Base-by-base conservation (phyloP, 2,113 vertebrate species). In the Oostethus manadensis region DNA sequence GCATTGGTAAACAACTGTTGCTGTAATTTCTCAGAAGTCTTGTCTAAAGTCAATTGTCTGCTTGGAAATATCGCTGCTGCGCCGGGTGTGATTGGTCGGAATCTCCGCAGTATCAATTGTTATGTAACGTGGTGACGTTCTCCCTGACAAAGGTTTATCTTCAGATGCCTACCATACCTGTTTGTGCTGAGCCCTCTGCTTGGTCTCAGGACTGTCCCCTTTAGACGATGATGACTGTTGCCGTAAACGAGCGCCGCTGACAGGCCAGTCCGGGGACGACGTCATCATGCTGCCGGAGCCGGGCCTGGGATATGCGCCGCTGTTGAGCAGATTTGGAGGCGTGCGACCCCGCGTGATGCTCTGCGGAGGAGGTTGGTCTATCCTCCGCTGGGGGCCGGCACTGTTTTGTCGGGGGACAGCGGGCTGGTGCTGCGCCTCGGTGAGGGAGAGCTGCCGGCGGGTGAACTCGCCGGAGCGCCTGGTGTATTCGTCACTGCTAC, bases 141-240 rank as follows among this genome's bases (percentile, higher is more conserved):
- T 33, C 29, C 7, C 29, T 33, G 29, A 4, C 29, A 33, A 33
- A 33, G 5, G 29, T 33, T 33, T 33, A 33, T 33, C 29, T 33
- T 33, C 5, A 26, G 23, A 26, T 26, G 4, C 29, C 10, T 14
- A n/a, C 4, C 88, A 79, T 77, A 98, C 96, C 94, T 98, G 96
- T 56, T 96, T 98, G 84, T 98, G 94, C 71, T 90, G 84, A 0
- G 87, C 86, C 8, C 94, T 92, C 44, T 95, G 96, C 78, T 98
- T 99, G 69, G 92, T 93, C 88, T 98, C 95, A 0, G 96, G 97
- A 71, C 97, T 99, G 85, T 98, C 95, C 0, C 94, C 94, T 77
- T 97, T 99, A 66, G 97, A 97, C 13, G 95, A 98, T 0, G 94
- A 96, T 0, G 94, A 94, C 85, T 95, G 96, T 70, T 98, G 97